Conservation (phyloP, 1,140 invertebrate species). For the Cotesia chilonis region DNA sequence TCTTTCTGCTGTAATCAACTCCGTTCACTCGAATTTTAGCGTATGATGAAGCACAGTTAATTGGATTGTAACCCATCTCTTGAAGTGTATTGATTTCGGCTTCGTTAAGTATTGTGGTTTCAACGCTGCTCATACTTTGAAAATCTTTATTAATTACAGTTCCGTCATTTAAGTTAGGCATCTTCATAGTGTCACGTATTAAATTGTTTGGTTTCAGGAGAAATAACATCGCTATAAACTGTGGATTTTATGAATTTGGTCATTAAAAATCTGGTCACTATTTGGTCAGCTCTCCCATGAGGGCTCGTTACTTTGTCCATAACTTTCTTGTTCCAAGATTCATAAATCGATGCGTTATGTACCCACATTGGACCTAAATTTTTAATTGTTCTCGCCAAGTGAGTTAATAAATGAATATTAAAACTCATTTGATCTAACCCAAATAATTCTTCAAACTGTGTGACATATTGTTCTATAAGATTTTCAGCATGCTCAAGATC, state of each 20-base stretch:
- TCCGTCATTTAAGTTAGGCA: not conserved
- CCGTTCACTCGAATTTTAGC: constrained; percentile 5
- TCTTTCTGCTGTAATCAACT: constrained; percentile 21
- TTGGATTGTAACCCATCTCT: not conserved
- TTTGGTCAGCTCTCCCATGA: not conserved
- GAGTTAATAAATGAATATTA: constrained; percentile 38
- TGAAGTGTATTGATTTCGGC: not conserved
- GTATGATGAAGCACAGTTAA: not conserved
- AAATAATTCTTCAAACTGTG: constrained; percentile 23
- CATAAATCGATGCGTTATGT: constrained; percentile 26
- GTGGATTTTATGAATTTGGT: not conserved
- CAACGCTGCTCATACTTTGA: not conserved
- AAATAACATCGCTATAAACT: not conserved
- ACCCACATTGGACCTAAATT: constrained; percentile 39
- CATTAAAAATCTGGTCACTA: constrained; percentile 32
- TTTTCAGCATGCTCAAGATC: constrained; percentile 6
- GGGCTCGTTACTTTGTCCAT: constrained; percentile 31
- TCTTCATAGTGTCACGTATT: constrained; percentile 17
- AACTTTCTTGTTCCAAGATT: constrained; percentile 34
- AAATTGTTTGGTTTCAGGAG: not conserved
- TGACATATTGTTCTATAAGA: constrained; percentile 14
- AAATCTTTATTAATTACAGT: not conserved
- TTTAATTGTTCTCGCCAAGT: constrained; percentile 23
- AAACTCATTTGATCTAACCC: constrained; percentile 34
- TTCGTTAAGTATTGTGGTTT: not conserved